Evolutionary conservation across 2,797 vertebrate genomes (phyloP).

Genomic region (Manis crassicaudata): DNA sequence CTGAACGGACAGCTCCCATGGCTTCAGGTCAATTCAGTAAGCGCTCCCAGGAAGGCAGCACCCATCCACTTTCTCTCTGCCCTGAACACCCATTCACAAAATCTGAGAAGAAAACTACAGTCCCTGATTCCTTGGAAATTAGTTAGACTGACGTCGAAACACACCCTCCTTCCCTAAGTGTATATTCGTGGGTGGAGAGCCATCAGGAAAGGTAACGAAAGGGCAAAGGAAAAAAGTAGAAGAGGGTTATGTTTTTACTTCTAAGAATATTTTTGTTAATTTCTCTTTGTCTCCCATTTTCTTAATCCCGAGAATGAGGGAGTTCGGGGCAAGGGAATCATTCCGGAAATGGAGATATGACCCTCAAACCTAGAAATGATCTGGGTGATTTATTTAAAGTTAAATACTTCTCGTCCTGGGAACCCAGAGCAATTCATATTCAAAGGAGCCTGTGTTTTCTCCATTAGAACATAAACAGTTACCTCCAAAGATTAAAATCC

Average conservation of each 20-base stretch:
- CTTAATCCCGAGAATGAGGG: conserved; percentile 19
- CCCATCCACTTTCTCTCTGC: neutral
- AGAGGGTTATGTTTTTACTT: neutral
- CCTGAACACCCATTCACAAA: conserved; percentile 78
- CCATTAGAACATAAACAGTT: neutral
- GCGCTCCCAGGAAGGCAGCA: neutral
- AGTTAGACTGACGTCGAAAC: conserved; percentile 25
- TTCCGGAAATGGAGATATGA: conserved; percentile 55
- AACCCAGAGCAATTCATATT: neutral
- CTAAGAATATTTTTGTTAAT: neutral
- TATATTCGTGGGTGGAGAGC: conserved; percentile 46
- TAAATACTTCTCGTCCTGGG: conserved; percentile 10
- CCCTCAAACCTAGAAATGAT: conserved; percentile 53
- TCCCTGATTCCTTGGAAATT: neutral
- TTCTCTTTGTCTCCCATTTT: neutral
- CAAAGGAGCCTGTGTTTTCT: neutral
- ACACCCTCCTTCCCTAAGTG: conserved; percentile 6
- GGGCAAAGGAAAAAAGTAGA: neutral
- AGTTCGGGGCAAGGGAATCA: conserved; percentile 45
- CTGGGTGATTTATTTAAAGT: conserved; percentile 48
- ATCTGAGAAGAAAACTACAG: conserved; percentile 41
- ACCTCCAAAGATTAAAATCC: neutral
- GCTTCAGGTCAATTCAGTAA: neutral
- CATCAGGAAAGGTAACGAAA: neutral
- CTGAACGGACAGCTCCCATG: conserved; percentile 57